Evolutionary conservation across 2,113 vertebrate species (phyloP), one percentile per base, ranked within the genome.

Genomic region (Brachypteracias leptosomus): DNA sequence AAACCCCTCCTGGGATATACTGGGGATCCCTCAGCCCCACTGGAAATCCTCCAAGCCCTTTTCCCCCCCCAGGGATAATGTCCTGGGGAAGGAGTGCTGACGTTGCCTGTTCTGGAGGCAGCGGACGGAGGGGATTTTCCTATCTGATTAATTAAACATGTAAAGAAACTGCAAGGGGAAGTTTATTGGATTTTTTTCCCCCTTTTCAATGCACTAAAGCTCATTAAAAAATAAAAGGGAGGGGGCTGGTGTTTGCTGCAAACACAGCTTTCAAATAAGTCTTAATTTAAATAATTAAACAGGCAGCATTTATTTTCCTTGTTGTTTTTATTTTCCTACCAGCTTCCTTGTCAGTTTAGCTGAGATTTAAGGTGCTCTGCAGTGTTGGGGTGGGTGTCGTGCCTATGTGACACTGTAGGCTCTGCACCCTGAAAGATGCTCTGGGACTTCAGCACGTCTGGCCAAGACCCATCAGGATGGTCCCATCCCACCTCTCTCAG

Each of bases 141-240:
- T 59, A 22, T 72, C 82, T 82, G 57, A 82, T 95, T 75, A 95
- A 94, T 95, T 94, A 91, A 92, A 94, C 65, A 87, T 65, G 91
- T 75, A 55, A 67, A 35, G 73, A 92, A 90, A 87, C 91, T 55
- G 51, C 86, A 80, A 28, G 25, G 26, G 29, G 61, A 55, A 81
- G n/a, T 59, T 65, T 59, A 62, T 40, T 80, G 55, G 89, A 72
- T 80, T 66, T n/a, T 19, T 20, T 7, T 7, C 28, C 21, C 9
- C 51, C 4, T 5, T 35, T 73, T 52, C 87, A 65, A 21, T 70
- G 42, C 54, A 42, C 52, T 61, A 73, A 38, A 84, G 67, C 89
- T 95, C 63, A 55, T 92, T 92, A 92, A 96, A 92, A 91, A 87
- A 29, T 76, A 83, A 92, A 88, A 8, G 29, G 13, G 16, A 29